A percentile compares a stretch with the other conserved stretches of the same genome.
Conservation (phyloP, 2,888 invertebrate genomes). For the Chymomyza procnemis region DNA sequence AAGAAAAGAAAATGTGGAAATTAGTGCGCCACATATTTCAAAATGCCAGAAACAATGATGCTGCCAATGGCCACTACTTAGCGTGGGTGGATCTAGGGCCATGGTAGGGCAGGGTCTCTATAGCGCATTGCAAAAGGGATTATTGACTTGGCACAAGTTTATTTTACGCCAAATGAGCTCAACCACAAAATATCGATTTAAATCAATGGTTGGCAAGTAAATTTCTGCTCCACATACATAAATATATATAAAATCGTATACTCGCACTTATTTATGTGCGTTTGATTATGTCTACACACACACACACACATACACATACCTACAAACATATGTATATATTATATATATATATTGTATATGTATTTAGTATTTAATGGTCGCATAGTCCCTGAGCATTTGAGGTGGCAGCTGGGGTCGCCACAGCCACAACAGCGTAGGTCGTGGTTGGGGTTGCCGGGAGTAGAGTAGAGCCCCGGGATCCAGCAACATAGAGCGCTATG, state of each 20-base stretch:
- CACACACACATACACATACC: no score
- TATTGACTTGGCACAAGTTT: constrained; percentile 69
- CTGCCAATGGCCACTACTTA: background rate
- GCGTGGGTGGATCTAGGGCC: background rate
- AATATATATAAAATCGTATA: background rate
- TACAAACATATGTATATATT: no score
- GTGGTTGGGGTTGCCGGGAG: background rate
- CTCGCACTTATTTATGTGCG: background rate
- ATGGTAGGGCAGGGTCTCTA: background rate
- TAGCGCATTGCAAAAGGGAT: constrained; percentile 48
- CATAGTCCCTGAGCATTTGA: background rate
- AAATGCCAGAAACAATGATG: constrained; percentile 43
- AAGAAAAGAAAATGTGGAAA: constrained; percentile 55
- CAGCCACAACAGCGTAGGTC: background rate
- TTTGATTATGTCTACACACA: background rate
- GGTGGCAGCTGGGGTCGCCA: constrained; percentile 1
- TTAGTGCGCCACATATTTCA: constrained; percentile 48
- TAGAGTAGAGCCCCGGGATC: background rate
- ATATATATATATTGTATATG: background rate
- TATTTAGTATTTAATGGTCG: background rate
- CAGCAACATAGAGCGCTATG: background rate
- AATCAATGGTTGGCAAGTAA: constrained; percentile 56
- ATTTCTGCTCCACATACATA: constrained; percentile 8
- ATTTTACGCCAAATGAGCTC: constrained; percentile 72
- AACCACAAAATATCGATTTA: constrained; percentile 72